Evolutionary conservation across 2,888 invertebrate species (phyloP).

Genomic region (Melinaea marsaeus): DNA sequence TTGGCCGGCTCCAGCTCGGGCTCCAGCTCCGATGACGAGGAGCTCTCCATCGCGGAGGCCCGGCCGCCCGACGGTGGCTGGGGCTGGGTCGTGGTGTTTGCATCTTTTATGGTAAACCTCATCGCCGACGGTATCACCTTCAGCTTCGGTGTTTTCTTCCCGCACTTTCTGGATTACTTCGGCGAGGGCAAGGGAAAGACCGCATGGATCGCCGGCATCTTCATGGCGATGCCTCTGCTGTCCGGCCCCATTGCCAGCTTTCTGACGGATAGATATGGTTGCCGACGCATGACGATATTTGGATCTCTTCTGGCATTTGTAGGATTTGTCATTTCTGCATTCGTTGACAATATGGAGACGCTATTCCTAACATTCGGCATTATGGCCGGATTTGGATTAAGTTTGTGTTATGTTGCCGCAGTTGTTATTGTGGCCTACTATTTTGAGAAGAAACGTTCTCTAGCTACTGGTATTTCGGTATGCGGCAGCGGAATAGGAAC

Average conservation of each 20-base stretch:
- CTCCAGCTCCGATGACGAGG: conserved; percentile 79
- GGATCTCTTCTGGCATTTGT: conserved; percentile 86
- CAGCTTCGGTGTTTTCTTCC: conserved; percentile 93
- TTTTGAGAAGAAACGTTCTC: conserved; percentile 89
- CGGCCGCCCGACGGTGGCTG: conserved; percentile 92
- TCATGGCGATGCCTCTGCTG: conserved; percentile 93
- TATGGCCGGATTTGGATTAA: conserved; percentile 89
- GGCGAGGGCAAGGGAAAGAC: conserved; percentile 91
- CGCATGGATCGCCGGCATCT: conserved; percentile 92
- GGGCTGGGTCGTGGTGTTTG: conserved; percentile 95
- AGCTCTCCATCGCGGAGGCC: conserved; percentile 81
- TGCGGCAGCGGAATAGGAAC: conserved; percentile 94
- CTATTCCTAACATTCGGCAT: conserved; percentile 90
- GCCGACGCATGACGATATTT: conserved; percentile 86
- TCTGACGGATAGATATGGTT: conserved; percentile 89
- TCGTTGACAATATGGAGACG: conserved; percentile 85
- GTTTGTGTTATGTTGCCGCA: conserved; percentile 92
- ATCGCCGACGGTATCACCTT: conserved; percentile 96
- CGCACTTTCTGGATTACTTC: conserved; percentile 91
- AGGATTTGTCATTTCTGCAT: conserved; percentile 88
- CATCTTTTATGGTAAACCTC: conserved; percentile 92
- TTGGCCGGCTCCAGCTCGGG: conserved; percentile 56
- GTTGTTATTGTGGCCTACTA: conserved; percentile 94
- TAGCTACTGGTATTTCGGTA: conserved; percentile 91
- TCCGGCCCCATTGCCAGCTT: conserved; percentile 92